Evolutionary conservation across 92 coral and sea anemone species (phyloP).

Genomic region (Meandrina meandrites): DNA sequence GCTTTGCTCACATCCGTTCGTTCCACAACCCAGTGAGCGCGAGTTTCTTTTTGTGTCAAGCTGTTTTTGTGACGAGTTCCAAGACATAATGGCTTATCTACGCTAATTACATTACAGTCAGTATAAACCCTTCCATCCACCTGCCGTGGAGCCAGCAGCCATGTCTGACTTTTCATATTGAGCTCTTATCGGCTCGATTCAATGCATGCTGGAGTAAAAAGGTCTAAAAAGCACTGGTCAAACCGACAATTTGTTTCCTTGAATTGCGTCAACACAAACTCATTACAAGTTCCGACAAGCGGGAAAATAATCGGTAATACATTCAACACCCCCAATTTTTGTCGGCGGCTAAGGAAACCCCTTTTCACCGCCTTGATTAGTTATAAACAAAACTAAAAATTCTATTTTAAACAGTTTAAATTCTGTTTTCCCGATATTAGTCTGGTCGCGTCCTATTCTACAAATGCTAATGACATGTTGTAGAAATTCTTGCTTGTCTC

Average conservation of each 20-base stretch:
- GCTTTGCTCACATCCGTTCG: not conserved
- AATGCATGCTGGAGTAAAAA: not conserved
- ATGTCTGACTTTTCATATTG: not conserved
- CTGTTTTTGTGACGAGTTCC: not conserved
- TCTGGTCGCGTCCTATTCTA: not conserved
- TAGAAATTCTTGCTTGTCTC: not conserved
- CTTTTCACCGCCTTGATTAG: not conserved
- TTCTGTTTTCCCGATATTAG: not conserved
- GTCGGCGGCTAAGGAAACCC: constrained; percentile 5
- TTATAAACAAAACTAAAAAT: not conserved
- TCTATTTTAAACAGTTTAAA: not conserved
- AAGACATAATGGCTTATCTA: not conserved
- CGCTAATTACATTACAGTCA: constrained; percentile 14
- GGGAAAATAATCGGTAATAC: not conserved
- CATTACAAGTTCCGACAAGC: not conserved
- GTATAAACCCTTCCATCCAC: not conserved
- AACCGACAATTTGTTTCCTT: not conserved
- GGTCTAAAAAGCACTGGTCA: too few species aligned
- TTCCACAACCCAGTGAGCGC: not conserved
- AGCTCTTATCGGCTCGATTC: not conserved
- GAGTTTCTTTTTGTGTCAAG: not conserved
- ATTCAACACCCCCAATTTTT: not conserved
- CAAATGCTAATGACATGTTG: not conserved
- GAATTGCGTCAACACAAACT: not conserved
- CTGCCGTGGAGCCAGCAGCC: not conserved